Evolutionary conservation across 2,113 vertebrate species (phyloP), one percentile per base, ranked within the genome.

Genomic region (Pao palembangensis): DNA sequence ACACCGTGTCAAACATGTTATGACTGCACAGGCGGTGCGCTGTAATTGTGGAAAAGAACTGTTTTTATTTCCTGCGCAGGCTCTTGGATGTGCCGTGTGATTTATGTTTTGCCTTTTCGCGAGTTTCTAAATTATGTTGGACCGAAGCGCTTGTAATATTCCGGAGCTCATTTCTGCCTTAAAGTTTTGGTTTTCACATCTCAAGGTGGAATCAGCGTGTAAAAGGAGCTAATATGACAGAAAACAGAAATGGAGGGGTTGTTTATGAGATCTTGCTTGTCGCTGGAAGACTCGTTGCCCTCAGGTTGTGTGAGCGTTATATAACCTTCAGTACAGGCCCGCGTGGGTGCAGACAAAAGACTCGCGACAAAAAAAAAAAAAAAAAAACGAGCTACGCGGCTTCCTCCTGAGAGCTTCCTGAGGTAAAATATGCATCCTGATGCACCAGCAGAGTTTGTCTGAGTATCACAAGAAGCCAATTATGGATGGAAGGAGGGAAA

Each of bases 221-320:
- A 60, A 28, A 68, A 78, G 68, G 79, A 61, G 72, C 78, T 85
- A 72, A 83, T 75, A 62, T 72, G 49, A 64, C 65, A 42, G 71
- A 57, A 75, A 69, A 82, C 49, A 69, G 73, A 71, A 80, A 71
- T 61, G 49, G 61, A 16, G 68, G 50, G 53, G 70, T 69, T 82
- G 81, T 83, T 84, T 82, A 79, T 75, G 72, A 79, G 75, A 74
- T 77, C 75, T 53, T 51, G 62, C 56, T 25, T 49, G 74, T 73
- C 50, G 56, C 71, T 83, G 19, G 43, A 54, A 75, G 56, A 78
- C 44, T 53, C 8, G 49, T 61, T 79, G 60, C 79, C 80, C 73
- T 76, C 58, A 76, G 84, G 76, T 81, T 55, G 54, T 67, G 19
- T 76, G 49, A 65, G 46, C 25, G 21, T 85, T 83, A 77, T 55